Evolutionary conservation across 2,888 invertebrate species (phyloP), one percentile per base, ranked within the genome.

Genomic region (Ectemnius cavifrons): DNA sequence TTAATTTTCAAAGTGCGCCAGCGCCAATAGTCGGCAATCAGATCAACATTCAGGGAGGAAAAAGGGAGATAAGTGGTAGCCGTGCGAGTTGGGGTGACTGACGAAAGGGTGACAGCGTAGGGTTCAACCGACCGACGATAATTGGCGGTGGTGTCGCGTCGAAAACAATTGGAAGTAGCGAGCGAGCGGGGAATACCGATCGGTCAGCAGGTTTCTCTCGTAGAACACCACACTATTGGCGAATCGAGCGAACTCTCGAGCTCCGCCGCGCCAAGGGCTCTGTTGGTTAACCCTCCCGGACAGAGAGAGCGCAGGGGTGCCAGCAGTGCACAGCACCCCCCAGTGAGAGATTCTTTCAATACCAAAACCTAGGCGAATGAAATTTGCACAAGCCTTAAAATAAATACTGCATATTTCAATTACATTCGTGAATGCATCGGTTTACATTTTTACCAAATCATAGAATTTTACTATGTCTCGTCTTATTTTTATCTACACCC

Each of bases 271-370:
- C 45, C 68, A 62, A 61, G 57, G 60, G 49, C 23, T 71, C 71
- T 73, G 64, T 71, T 75, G 72, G 78, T 80, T 74, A 82, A 82
- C 71, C 73, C 76, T 74, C 71, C 71, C 65, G 65, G 75, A 62
- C 66, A 71, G 80, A 75, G 74, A 71, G 77, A 67, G 76, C 73
- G 73, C 60, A 67, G 63, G 67, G 66, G 76, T 78, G 79, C 81
- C 76, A 77, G 78, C 81, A 79, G 75, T 80, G 74, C 84, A 84
- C 76, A 73, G 82, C 75, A 72, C 37, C 37, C 28, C 37, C 37
- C 37, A 37, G 37, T 37, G 37, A 37, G 6, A 37, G 37, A 23
- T 2, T 37, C 37, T 37, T 11, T 8, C 37, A 11, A 11, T 37
- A 37, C 11, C 37, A 6, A 2, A 37, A 37, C 37, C 37, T 2